Evolutionary conservation across 2,797 vertebrate genomes (phyloP), one percentile per base, ranked within the genome.

Genomic region (Thunnus albacares): DNA sequence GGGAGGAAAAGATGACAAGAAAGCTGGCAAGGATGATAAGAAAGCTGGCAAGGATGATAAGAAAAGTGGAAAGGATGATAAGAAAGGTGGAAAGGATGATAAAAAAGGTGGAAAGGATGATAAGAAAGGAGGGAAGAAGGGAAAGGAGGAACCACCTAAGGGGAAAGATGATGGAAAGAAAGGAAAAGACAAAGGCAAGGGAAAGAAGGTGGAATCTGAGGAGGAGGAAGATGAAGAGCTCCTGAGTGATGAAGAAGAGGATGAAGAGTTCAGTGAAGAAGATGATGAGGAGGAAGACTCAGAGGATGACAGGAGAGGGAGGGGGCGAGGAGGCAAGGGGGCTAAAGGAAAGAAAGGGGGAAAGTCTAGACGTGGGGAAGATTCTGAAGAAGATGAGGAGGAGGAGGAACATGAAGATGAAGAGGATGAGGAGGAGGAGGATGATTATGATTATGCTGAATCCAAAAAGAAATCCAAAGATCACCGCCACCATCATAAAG

Each of bases 201-300:
- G 87, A 5, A 95, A 95, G 83, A 98, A 97, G 82, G 96, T 93
- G 13, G 97, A 97, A 84, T 95, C 95, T 0, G 96, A 97, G 56
- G 97, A 97, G 55, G 94, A 97, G 55, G 94, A 94, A 49, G 90
- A 89, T 0, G 97, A 97, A 0, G 90, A 91, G 0, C 91, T 96
- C n/a, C 73, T 96, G 3, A 95, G 91, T 0, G 95, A 96, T 30
- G 96, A 91, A 59, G 95, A 94, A 70, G 94, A 96, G 49, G 96
- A 90, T 9, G 95, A 95, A 65, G 94, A 95, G 63, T 74, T 93
- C 10, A 90, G 94, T 70, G 94, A 95, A 35, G 95, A 95, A 22
- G 93, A 95, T 3, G 94, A 95, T 1, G 92, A 85, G 0, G 92
- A 95, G 22, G 95, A 95, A 87, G 95, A 92, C 52, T 89, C 89